These are phyloP conservation scores for Acanthosepion pharaonis DNA, from an alignment of 2,888 invertebrate genomes.

Conservation along the genomic window DNA sequence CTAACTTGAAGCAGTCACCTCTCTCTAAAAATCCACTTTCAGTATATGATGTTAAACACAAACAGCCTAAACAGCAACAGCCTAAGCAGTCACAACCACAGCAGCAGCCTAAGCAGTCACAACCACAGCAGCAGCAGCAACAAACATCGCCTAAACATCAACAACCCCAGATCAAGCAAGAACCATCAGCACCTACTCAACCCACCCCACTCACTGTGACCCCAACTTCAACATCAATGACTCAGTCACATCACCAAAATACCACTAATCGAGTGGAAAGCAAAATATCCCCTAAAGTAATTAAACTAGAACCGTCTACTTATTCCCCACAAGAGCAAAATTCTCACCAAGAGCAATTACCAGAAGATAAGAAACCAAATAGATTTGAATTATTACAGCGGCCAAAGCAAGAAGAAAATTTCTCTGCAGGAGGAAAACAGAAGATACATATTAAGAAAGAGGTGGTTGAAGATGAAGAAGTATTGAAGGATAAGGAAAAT, in stretches of 20 bases:
- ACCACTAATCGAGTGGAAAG: slow-evolving; percentile 6
- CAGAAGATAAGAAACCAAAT: neutral
- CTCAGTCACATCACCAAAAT: neutral
- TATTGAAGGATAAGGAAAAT: neutral
- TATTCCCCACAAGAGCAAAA: neutral
- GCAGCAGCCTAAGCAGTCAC: neutral
- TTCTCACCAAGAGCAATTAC: neutral
- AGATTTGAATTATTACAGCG: neutral
- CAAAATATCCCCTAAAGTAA: slow-evolving; percentile 7
- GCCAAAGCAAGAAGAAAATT: neutral
- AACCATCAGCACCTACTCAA: neutral
- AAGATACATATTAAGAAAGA: neutral
- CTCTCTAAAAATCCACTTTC: slow-evolving; percentile 14
- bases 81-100: neutral
- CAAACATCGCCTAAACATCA: neutral
- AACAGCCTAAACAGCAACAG: neutral
- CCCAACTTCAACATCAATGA: neutral
- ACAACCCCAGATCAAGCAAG: neutral
- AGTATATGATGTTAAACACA: neutral
- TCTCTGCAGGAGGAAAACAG: neutral
- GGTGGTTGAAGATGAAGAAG: neutral
- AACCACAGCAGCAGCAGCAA: neutral
- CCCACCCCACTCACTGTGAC: neutral
- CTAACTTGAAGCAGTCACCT: neutral
- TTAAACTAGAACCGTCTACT: neutral